Evolutionary conservation across 2,113 vertebrate species (phyloP).

Genomic region (Callaeas wilsoni): DNA sequence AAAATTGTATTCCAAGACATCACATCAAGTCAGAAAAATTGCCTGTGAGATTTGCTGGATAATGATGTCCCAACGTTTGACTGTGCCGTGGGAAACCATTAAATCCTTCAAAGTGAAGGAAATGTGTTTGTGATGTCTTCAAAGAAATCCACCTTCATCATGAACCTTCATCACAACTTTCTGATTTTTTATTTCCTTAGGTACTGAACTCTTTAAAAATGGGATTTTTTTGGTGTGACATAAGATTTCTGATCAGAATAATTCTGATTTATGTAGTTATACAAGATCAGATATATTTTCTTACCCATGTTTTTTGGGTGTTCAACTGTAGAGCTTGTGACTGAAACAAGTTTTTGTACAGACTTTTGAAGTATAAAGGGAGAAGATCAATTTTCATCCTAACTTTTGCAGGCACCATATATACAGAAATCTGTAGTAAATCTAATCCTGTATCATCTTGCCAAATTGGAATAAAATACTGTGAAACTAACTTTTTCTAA

Average conservation of each 20-base stretch:
- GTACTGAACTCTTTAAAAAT: neutral
- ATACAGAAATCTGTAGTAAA: neutral
- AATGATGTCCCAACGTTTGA: slow-evolving; percentile 6
- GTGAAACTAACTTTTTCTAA: neutral
- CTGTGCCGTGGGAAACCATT: slow-evolving; percentile 5
- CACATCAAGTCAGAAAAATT: slow-evolving; percentile 3
- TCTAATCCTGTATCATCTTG: neutral
- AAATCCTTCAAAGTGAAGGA: slow-evolving; percentile 35
- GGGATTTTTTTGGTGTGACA: neutral
- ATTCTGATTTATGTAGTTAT: neutral
- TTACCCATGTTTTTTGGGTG: neutral
- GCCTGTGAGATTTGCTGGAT: neutral
- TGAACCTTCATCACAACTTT: slow-evolving; percentile 15
- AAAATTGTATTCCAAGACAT: neutral
- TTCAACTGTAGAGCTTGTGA: neutral
- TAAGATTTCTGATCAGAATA: slow-evolving; percentile 18
- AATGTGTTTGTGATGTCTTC: slow-evolving; percentile 7
- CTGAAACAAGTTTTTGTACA: neutral
- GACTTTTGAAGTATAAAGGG: neutral
- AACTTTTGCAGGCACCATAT: neutral
- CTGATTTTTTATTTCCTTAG: slow-evolving; percentile 16
- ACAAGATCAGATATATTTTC: neutral
- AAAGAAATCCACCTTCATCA: neutral
- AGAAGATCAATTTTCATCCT: neutral
- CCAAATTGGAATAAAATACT: neutral